Conservation (phyloP, 2,797 vertebrate species). For the Macropus fuliginosus region DNA sequence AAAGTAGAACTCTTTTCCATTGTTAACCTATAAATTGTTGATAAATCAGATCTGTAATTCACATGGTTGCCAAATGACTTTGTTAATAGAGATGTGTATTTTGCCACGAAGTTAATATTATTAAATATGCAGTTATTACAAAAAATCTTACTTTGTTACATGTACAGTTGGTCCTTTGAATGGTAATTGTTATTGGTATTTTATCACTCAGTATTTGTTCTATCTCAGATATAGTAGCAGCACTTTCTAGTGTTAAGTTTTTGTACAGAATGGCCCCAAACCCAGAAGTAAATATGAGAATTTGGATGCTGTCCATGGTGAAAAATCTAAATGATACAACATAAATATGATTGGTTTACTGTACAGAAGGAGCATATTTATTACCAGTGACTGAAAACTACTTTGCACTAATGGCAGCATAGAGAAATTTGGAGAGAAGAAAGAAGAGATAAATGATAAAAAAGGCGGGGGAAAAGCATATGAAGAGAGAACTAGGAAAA, state of each 20-base stretch:
- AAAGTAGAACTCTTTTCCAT: background rate
- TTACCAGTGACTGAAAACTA: background rate
- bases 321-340: background rate
- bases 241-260: background rate
- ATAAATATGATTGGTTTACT: background rate
- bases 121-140: background rate
- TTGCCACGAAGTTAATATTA: background rate
- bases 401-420: background rate
- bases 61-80: background rate
- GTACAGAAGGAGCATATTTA: background rate
- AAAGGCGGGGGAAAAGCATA: background rate
- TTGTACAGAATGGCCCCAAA: background rate
- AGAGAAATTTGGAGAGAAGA: background rate
- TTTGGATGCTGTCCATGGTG: background rate
- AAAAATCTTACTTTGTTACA: background rate
- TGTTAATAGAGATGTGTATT: background rate
- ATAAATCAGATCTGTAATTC: background rate
- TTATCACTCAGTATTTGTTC: background rate
- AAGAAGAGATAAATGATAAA: background rate
- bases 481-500: background rate
- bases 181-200: background rate
- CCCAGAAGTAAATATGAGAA: background rate
- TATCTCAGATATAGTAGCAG: background rate
- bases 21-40: background rate
- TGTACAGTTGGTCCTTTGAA: background rate